Evolutionary conservation across 2,888 invertebrate genomes (phyloP).

Genomic region (Catocala nupta): DNA sequence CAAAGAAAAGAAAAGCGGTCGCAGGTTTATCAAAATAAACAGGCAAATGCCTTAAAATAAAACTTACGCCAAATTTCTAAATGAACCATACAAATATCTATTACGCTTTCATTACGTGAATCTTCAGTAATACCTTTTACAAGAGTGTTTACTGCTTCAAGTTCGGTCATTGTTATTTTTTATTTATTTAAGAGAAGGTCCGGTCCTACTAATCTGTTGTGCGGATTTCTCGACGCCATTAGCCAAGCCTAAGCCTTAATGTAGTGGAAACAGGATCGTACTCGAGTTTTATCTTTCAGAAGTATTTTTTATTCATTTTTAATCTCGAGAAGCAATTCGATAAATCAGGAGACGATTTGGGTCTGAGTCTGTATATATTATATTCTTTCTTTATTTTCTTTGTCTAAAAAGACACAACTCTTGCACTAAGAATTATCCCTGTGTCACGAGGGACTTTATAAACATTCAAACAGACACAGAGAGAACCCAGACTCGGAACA

Average conservation of each 20-base stretch:
- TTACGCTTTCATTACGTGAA: background rate
- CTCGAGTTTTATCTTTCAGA: conserved; percentile 43
- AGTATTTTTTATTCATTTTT: conserved; percentile 50
- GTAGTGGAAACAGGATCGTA: conserved; percentile 45
- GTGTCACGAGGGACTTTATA: too few relatives aligned
- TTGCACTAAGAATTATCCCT: too few relatives aligned
- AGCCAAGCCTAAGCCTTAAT: conserved; percentile 41
- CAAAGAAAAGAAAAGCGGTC: too few relatives aligned
- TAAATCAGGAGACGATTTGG: conserved; percentile 31
- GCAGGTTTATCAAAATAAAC: too few relatives aligned
- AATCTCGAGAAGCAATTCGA: conserved; percentile 34
- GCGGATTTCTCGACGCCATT: conserved; percentile 41
- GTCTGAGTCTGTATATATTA: conserved; percentile 18
- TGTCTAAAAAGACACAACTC: too few relatives aligned
- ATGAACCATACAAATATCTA: background rate
- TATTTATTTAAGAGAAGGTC: conserved; percentile 19
- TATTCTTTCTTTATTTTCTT: background rate
- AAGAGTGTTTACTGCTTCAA: background rate
- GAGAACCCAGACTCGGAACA: too few relatives aligned
- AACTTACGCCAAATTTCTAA: background rate
- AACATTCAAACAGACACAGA: too few relatives aligned
- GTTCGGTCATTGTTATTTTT: conserved; percentile 18
- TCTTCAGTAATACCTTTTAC: background rate
- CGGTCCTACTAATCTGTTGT: conserved; percentile 40
- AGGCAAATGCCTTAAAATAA: too few relatives aligned